These are phyloP conservation scores for Eurystomus glaucurus DNA, from an alignment of 2,797 vertebrate genomes.

Conservation along the genomic window DNA sequence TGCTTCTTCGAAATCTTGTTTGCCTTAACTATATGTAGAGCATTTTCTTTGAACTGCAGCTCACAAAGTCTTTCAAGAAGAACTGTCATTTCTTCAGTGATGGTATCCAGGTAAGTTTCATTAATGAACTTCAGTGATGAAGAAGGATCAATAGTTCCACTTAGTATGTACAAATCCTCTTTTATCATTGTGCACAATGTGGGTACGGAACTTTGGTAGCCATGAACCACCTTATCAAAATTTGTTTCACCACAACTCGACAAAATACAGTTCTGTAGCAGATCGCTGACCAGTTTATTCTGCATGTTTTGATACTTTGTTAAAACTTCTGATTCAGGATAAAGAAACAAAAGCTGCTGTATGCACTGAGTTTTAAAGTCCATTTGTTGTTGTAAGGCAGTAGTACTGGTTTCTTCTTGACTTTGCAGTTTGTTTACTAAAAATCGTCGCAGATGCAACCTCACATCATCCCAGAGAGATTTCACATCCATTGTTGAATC, in stretches of 20 bases:
- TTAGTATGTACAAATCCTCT: constrained; percentile 89
- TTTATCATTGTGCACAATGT: constrained; percentile 86
- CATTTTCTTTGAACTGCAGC: constrained; percentile 88
- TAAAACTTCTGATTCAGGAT: constrained; percentile 91
- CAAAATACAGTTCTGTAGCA: constrained; percentile 83
- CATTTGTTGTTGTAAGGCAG: constrained; percentile 71
- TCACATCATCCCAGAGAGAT: constrained; percentile 91
- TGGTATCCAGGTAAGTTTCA: constrained; percentile 88
- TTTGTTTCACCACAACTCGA: constrained; percentile 84
- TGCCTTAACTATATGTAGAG: constrained; percentile 81
- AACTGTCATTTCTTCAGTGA: constrained; percentile 87
- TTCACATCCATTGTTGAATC: constrained; percentile 86
- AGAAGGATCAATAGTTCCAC: constrained; percentile 84
- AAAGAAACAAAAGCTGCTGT: constrained; percentile 91
- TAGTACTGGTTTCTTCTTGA: constrained; percentile 58
- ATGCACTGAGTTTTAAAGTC: constrained; percentile 86
- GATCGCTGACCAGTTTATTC: constrained; percentile 82
- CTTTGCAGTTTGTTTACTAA: constrained; percentile 87
- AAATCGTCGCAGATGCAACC: constrained; percentile 89
- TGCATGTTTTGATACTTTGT: constrained; percentile 89
- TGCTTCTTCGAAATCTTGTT: constrained; percentile 88
- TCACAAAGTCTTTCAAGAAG: constrained; percentile 90
- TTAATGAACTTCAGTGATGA: constrained; percentile 90
- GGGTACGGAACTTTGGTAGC: constrained; percentile 83
- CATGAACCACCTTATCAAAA: constrained; percentile 85